phyloP scores from a whole-genome alignment of 2,888 invertebrate genomes.

The Entomobrya multifasciata region DNA sequence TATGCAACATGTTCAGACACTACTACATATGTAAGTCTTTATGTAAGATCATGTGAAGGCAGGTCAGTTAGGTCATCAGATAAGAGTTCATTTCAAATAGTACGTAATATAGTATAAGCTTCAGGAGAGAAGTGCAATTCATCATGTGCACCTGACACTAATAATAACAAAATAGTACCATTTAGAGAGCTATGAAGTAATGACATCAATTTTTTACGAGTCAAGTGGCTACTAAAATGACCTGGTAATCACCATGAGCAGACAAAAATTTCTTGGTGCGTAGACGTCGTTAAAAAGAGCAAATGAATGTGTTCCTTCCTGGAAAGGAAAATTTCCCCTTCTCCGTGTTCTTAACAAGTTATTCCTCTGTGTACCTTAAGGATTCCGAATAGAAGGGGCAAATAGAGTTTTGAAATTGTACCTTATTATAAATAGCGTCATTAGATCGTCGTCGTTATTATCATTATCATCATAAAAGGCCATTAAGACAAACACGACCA shows the following conservation, averaged over 20 bases:
- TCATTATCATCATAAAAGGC: slow-evolving; percentile 69
- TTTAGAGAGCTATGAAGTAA: slow-evolving; percentile 32
- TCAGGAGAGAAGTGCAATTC: slow-evolving; percentile 36
- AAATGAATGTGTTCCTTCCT: slow-evolving; percentile 60
- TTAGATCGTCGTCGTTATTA: slow-evolving; percentile 71
- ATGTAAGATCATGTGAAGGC: slow-evolving; percentile 19
- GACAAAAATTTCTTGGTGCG: slow-evolving; percentile 44
- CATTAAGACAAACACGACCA: slow-evolving; percentile 69
- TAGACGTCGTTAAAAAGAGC: neutral
- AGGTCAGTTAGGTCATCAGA: slow-evolving; percentile 63
- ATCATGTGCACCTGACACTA: slow-evolving; percentile 43
- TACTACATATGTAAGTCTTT: neutral
- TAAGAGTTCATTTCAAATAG: too few species aligned
- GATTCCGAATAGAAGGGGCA: neutral
- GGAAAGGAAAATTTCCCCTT: slow-evolving; percentile 39
- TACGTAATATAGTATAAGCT: too few species aligned
- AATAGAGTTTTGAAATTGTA: slow-evolving; percentile 50
- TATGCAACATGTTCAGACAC: neutral
- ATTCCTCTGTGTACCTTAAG: neutral
- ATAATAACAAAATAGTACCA: slow-evolving; percentile 6
- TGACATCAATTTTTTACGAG: slow-evolving; percentile 63
- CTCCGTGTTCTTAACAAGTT: neutral
- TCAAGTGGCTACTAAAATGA: slow-evolving; percentile 62
- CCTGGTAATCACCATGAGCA: slow-evolving; percentile 48
- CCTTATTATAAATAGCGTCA: slow-evolving; percentile 69